A percentile compares a stretch with the other conserved stretches of the same genome.
Conservation (phyloP, 1,140 invertebrate species). For the Drosophila pectinifera region DNA sequence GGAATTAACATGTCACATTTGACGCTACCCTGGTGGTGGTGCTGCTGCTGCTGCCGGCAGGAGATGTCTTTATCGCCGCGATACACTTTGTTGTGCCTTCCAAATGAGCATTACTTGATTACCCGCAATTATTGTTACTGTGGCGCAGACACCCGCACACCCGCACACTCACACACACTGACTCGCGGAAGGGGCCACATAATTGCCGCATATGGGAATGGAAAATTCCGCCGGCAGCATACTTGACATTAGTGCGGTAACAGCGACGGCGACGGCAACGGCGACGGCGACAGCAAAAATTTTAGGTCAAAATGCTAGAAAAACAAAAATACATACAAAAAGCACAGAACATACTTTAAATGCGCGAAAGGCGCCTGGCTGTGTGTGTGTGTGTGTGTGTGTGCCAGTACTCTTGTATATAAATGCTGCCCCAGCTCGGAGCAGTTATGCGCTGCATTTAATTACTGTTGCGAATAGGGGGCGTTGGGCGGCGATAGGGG, state of each 20-base stretch:
- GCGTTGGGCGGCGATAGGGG: conserved; percentile 4
- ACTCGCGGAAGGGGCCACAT: conserved; percentile 39
- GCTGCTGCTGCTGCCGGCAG: background rate
- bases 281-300: conserved; percentile 46
- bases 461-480: conserved; percentile 65
- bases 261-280: conserved; percentile 29
- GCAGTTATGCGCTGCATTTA: conserved; percentile 81
- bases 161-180: conserved; percentile 5
- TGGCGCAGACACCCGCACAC: conserved; percentile 33
- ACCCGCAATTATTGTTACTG: conserved; percentile 74
- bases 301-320: conserved; percentile 79
- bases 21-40: conserved; percentile 26
- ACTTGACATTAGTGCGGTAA: conserved; percentile 74
- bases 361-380: conserved; percentile 23
- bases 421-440: conserved; percentile 63
- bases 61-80: conserved; percentile 62
- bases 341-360: conserved; percentile 59
- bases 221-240: conserved; percentile 60
- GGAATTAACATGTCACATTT: conserved; percentile 83
- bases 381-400: conserved; percentile 13
- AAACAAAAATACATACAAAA: conserved; percentile 25
- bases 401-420: conserved; percentile 31
- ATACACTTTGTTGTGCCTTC: conserved; percentile 60
- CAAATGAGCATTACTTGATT: conserved; percentile 83
- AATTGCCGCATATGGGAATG: conserved; percentile 73